These are phyloP conservation scores for Glandiceps talaboti DNA, from an alignment of 53 echinoderm and acorn worm genomes.

Conservation along the genomic window DNA sequence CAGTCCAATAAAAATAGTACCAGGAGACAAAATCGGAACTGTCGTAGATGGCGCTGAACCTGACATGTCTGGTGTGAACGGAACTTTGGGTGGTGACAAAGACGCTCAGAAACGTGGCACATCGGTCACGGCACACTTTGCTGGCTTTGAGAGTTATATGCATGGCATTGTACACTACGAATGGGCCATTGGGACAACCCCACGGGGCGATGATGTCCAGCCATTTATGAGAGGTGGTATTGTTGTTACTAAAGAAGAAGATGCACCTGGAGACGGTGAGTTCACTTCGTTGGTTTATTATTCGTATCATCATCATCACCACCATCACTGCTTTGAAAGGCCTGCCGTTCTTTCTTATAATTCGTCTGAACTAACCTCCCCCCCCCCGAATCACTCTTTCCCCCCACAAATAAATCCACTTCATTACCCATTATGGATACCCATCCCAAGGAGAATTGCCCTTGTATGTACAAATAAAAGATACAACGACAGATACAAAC, in stretches of 20 bases:
- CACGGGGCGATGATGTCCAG: conserved; percentile 40
- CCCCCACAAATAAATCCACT: too few species aligned
- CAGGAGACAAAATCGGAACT: neutral
- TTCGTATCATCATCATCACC: too few species aligned
- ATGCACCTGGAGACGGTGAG: conserved; percentile 1
- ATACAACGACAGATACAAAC: too few species aligned
- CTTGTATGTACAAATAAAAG: too few species aligned
- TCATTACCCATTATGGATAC: too few species aligned
- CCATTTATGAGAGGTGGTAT: conserved; percentile 34
- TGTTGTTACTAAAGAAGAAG: conserved; percentile 5
- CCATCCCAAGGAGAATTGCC: too few species aligned
- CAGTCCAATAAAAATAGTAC: neutral
- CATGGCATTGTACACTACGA: conserved; percentile 30
- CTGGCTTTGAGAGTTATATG: conserved; percentile 18
- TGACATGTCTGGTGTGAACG: neutral
- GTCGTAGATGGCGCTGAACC: neutral
- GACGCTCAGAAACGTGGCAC: neutral
- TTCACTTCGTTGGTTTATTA: too few species aligned
- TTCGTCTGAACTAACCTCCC: too few species aligned
- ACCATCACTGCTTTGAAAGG: too few species aligned
- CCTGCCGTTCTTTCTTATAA: too few species aligned
- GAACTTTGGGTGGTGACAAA: neutral
- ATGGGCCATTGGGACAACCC: conserved; percentile 41
- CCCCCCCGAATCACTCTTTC: too few species aligned
- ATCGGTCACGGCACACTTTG: neutral